phyloP scores from a whole-genome alignment of 2,888 invertebrate genomes.

The Hylaea fasciaria region DNA sequence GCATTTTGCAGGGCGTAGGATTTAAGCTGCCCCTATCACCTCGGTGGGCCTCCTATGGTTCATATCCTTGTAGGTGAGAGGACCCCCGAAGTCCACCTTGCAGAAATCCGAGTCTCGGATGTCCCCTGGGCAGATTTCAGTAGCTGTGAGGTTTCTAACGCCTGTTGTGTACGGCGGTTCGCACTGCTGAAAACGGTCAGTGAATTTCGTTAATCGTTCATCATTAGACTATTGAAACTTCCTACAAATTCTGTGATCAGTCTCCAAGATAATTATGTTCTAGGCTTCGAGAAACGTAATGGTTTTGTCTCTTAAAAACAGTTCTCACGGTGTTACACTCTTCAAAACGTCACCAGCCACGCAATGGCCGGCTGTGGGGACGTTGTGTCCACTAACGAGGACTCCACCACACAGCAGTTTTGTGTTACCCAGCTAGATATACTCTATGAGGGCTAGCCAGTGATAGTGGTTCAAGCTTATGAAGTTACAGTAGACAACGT shows the following conservation, averaged over 20 bases:
- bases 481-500: constrained; percentile 35
- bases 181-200: too few species aligned
- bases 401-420: constrained; percentile 69
- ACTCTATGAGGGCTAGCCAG: constrained; percentile 83
- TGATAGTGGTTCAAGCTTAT: constrained; percentile 83
- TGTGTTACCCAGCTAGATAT: constrained; percentile 48
- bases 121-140: constrained; percentile 61
- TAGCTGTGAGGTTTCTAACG: constrained; percentile 60
- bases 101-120: constrained; percentile 84
- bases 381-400: constrained; percentile 80
- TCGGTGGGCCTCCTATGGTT: constrained; percentile 46
- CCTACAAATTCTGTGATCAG: too few species aligned
- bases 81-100: constrained; percentile 59
- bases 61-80: too few species aligned
- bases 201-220: too few species aligned
- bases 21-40: constrained; percentile 84
- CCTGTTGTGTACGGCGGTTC: too few species aligned
- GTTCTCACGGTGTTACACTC: constrained; percentile 74
- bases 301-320: neutral
- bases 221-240: too few species aligned
- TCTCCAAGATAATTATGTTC: too few species aligned
- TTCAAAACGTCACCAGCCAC: constrained; percentile 64
- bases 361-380: constrained; percentile 85
- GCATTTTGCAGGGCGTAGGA: constrained; percentile 84
- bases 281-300: too few species aligned